Evolutionary conservation across 2,113 vertebrate species (phyloP), one percentile per base, ranked within the genome.

Genomic region (Toxotes jaculatrix): DNA sequence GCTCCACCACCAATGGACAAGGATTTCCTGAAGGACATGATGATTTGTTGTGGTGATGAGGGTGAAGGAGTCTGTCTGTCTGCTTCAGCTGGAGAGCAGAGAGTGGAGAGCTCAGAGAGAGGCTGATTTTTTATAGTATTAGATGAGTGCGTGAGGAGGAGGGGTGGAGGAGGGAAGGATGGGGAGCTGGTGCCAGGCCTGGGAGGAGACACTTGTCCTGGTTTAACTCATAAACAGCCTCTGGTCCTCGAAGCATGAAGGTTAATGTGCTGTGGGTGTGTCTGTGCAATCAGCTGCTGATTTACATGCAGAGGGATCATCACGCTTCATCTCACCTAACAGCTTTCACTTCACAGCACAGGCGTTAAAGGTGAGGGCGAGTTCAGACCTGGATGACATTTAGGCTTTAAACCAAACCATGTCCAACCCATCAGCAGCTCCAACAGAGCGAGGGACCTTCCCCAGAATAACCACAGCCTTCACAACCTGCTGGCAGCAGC

Each of bases 31-130:
- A 14, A 0, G 10, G 10, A 5, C 1, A 8, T 42, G 53, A 60
- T 80, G 27, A 27, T 21, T 3, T 56, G 47, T 4, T 32, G 27
- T 38, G 56, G 17, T 45, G 59, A 8, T 57, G 61, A 62, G 9
- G 36, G 21, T 56, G 5, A n/a, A 21, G 75, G 67, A 78, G 49
- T 65, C 11, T 42, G 56, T 60, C 61, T 65, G n/a, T 83, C 87
- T 89, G 87, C 84, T 79, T 79, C 72, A 74, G 77, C 72, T 64
- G 66, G 47, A 80, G 76, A 82, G 82, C 74, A 83, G 77, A 84
- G 42, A 91, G 88, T 91, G 89, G 43, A 31, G 74, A 62, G n/a
- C 32, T 51, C 12, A 16, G 31, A 34, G 32, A 31, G 47, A 5
- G 2, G 62, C 56, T 5, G n/a, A 6, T 47, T 0, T 67, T 91